phyloP scores from a whole-genome alignment of 2,888 invertebrate genomes.

The Macrophya alboannulata region DNA sequence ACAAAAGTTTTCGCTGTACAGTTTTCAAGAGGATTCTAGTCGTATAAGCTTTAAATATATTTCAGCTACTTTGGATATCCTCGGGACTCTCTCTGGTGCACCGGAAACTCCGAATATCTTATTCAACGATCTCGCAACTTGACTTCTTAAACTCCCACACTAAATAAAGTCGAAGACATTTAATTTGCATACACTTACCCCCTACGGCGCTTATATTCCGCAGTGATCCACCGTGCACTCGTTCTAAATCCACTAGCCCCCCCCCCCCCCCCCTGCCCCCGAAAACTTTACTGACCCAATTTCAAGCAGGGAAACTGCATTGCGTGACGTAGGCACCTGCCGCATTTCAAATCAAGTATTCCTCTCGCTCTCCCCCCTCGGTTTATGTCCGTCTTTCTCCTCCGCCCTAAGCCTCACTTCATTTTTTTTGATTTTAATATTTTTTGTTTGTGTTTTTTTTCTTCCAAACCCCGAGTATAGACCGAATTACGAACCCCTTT shows the following conservation, averaged over 20 bases:
- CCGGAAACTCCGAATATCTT: constrained; percentile 38
- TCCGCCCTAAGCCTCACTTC: neutral
- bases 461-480: neutral
- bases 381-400: constrained; percentile 49
- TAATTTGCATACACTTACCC: constrained; percentile 72
- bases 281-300: constrained; percentile 72
- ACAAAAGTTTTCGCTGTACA: constrained; percentile 45
- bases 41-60: constrained; percentile 53
- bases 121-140: constrained; percentile 48
- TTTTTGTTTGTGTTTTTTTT: neutral
- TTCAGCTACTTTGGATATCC: constrained; percentile 50
- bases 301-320: constrained; percentile 68
- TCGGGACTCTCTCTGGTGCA: neutral
- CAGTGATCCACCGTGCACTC: constrained; percentile 56
- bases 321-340: constrained; percentile 71
- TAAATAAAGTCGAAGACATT: constrained; percentile 72
- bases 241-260: constrained; percentile 64
- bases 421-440: neutral
- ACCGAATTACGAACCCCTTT: constrained; percentile 25
- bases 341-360: constrained; percentile 67
- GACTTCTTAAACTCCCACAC: constrained; percentile 66
- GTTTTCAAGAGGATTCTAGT: constrained; percentile 47
- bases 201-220: constrained; percentile 45
- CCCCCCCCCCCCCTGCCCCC: constrained; percentile 55
- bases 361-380: constrained; percentile 50